phyloP scores from a whole-genome alignment of 64 coral and sea anemone species.

The Porites lutea region DNA sequence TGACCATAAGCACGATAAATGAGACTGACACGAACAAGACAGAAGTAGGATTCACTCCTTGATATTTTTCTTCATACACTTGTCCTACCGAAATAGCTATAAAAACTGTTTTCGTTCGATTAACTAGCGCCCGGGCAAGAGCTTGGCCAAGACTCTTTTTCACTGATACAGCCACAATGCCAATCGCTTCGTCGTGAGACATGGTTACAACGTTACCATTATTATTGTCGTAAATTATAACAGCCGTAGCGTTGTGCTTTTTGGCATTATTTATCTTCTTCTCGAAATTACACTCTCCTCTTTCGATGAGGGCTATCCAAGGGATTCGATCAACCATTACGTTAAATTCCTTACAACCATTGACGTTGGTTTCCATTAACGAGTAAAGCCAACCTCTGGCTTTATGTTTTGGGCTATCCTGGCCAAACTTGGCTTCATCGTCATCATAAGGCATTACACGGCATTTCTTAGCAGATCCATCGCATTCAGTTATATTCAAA shows the following conservation, averaged over 20 bases:
- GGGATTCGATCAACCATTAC: constrained; percentile 45
- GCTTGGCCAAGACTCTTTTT: constrained; percentile 67
- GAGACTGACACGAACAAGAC: constrained; percentile 99
- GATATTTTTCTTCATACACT: constrained; percentile 13
- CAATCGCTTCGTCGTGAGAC: constrained; percentile 47
- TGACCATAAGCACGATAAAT: constrained; percentile 98
- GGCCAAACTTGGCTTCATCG: constrained; percentile 49
- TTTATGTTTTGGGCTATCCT: constrained; percentile 47
- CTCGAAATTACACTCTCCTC: constrained; percentile 77
- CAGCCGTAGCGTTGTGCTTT: constrained; percentile 86
- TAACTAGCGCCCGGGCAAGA: constrained; percentile 50
- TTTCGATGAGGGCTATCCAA: constrained; percentile 71
- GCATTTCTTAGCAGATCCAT: constrained; percentile 62
- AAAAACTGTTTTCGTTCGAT: constrained; percentile 71
- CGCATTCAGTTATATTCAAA: constrained; percentile 85
- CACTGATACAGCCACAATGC: constrained; percentile 74
- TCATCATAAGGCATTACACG: background rate
- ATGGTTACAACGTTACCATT: constrained; percentile 32
- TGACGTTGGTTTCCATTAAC: constrained; percentile 47
- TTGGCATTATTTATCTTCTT: constrained; percentile 80
- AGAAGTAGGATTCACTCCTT: constrained; percentile 86
- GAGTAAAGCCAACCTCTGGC: constrained; percentile 70
- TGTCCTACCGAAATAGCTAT: constrained; percentile 65
- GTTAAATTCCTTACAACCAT: constrained; percentile 77
- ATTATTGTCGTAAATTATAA: constrained; percentile 80